Conservation (phyloP, 2,888 invertebrate species). For the Elegia similella region DNA sequence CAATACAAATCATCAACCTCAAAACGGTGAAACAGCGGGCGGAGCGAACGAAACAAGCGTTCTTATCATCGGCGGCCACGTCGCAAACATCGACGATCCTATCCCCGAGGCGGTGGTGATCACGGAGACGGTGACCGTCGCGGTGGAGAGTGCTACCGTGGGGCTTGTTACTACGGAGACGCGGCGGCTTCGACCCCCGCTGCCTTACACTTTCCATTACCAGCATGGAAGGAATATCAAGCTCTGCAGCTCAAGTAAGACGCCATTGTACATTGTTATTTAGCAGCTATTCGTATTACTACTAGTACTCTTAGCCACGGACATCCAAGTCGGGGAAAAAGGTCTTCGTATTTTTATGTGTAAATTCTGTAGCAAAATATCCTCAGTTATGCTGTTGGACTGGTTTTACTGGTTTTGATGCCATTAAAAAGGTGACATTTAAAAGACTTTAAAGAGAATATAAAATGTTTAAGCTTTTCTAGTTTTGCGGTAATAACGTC, state of each 20-base stretch:
- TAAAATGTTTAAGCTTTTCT: no score
- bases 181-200: constrained; percentile 54
- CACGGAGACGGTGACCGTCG: background rate
- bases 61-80: background rate
- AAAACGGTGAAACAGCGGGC: constrained; percentile 16
- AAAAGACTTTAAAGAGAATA: no score
- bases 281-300: no score
- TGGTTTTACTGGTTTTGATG: no score
- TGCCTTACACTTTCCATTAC: constrained; percentile 88
- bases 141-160: constrained; percentile 13
- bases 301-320: no score
- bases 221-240: constrained; percentile 92
- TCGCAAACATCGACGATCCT: background rate
- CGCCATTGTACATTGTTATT: background rate
- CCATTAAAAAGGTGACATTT: no score
- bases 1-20: background rate
- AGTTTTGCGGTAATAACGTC: no score
- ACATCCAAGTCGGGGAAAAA: no score
- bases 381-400: no score
- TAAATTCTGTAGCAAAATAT: no score
- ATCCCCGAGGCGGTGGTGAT: background rate
- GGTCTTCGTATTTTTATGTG: no score
- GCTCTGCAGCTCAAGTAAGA: constrained; percentile 72
- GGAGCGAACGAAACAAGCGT: constrained; percentile 4
- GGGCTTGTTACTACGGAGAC: constrained; percentile 28